phyloP scores from a whole-genome alignment of 2,888 invertebrate species.

The Nowickia ferox region DNA sequence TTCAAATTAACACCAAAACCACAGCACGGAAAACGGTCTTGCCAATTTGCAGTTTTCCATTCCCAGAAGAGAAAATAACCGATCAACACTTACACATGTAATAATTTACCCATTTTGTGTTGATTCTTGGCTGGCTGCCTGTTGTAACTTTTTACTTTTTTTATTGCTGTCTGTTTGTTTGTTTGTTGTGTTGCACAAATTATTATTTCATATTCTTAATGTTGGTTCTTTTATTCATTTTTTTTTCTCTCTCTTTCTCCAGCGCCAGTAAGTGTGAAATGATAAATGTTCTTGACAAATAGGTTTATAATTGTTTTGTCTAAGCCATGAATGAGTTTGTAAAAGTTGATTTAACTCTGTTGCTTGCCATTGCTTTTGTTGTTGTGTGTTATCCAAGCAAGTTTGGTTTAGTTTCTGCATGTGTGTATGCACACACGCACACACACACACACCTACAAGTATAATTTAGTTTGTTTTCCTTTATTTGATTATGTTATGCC shows the following conservation, averaged over 20 bases:
- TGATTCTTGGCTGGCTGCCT: slow-evolving; percentile 47
- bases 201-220: slow-evolving; percentile 34
- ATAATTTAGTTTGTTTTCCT: background rate
- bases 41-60: too few relatives aligned
- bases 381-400: slow-evolving; percentile 18
- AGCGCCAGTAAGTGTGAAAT: slow-evolving; percentile 63
- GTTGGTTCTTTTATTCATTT: slow-evolving; percentile 5
- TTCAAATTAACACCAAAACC: too few relatives aligned
- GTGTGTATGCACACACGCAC: background rate
- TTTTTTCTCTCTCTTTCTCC: slow-evolving; percentile 6
- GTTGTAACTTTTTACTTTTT: slow-evolving; percentile 22
- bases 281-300: slow-evolving; percentile 71
- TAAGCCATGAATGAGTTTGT: slow-evolving; percentile 67
- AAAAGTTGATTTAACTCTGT: slow-evolving; percentile 52
- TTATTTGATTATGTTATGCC: slow-evolving; percentile 50
- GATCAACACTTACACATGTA: background rate
- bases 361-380: slow-evolving; percentile 18
- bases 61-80: too few relatives aligned
- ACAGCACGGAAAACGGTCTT: too few relatives aligned
- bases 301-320: slow-evolving; percentile 71
- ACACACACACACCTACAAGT: too few relatives aligned
- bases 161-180: slow-evolving; percentile 23
- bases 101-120: slow-evolving; percentile 57
- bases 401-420: background rate
- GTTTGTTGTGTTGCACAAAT: slow-evolving; percentile 20